A percentile compares a stretch with the other conserved stretches of the same genome.
Conservation (phyloP, 2,888 invertebrate species). For the Margaritifera margaritifera region DNA sequence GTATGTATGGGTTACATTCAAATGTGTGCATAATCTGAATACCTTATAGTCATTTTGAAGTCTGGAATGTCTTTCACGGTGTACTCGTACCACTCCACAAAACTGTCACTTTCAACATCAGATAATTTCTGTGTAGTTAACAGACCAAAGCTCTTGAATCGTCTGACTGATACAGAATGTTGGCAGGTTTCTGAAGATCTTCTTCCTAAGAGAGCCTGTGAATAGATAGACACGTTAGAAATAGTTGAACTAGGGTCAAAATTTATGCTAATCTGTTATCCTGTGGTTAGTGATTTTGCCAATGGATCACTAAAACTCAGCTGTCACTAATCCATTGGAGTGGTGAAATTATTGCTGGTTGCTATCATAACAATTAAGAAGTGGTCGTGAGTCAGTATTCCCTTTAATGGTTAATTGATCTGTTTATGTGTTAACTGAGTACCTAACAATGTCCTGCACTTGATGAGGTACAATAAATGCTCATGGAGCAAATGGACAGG, state of each 20-base stretch:
- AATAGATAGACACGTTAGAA: background rate
- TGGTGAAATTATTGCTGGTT: too few relatives aligned
- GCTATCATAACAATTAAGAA: too few relatives aligned
- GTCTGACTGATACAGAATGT: slow-evolving; percentile 50
- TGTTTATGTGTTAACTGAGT: too few relatives aligned
- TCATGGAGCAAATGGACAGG: too few relatives aligned
- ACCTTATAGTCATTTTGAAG: slow-evolving; percentile 55
- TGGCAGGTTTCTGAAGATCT: slow-evolving; percentile 42
- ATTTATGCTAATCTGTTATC: background rate
- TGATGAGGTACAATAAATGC: too few relatives aligned
- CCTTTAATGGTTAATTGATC: too few relatives aligned
- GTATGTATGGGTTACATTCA: too few relatives aligned
- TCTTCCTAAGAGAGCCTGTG: slow-evolving; percentile 46
- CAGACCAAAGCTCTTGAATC: slow-evolving; percentile 58
- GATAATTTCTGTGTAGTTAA: slow-evolving; percentile 33
- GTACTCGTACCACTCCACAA: slow-evolving; percentile 53
- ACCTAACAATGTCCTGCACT: too few relatives aligned
- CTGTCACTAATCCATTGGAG: too few relatives aligned
- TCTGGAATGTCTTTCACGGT: slow-evolving; percentile 34
- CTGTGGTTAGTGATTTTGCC: too few relatives aligned
- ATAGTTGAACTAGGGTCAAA: background rate
- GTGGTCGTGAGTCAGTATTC: too few relatives aligned
- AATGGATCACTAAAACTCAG: too few relatives aligned
- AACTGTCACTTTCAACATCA: slow-evolving; percentile 13
- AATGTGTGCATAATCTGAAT: background rate